A percentile compares a stretch with the other conserved stretches of the same genome.
These are phyloP conservation scores for Anas bahamensis DNA, from an alignment of 2,797 vertebrate species.

Conservation along the genomic window DNA sequence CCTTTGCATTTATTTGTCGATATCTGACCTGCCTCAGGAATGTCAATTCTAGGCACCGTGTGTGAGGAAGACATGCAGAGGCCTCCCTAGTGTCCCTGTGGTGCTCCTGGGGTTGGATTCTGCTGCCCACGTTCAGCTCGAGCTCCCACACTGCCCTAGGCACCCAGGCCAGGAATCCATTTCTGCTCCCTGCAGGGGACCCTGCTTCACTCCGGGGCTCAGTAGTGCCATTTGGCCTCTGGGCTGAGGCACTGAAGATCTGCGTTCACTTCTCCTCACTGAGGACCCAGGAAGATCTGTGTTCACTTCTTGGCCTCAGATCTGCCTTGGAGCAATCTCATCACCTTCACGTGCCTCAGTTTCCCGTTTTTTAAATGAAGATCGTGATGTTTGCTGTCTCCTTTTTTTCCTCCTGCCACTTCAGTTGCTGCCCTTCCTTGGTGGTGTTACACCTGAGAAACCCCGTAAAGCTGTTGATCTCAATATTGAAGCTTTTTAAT, in stretches of 20 bases:
- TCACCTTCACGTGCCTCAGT: background rate
- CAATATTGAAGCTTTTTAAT: background rate
- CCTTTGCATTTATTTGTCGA: background rate
- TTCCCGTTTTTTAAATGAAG: background rate
- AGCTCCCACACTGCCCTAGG: fast-evolving
- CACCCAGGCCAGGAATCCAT: background rate
- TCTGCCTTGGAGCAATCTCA: background rate
- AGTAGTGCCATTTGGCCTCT: background rate
- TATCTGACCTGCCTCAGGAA: background rate
- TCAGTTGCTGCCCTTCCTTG: background rate
- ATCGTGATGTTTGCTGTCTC: background rate
- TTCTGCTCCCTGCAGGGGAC: background rate
- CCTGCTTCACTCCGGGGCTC: background rate
- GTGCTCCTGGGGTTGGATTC: background rate
- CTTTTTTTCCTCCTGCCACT: background rate
- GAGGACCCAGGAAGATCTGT: background rate
- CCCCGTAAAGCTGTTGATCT: background rate
- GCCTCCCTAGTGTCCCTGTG: background rate
- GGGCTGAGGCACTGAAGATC: background rate
- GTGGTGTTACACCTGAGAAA: background rate
- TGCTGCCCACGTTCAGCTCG: background rate
- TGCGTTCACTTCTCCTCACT: background rate
- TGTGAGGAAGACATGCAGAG: background rate
- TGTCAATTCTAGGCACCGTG: background rate
- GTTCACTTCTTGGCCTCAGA: background rate